Evolutionary conservation across 1,140 invertebrate genomes (phyloP).

Genomic region (Plectrocnemia conspersa): DNA sequence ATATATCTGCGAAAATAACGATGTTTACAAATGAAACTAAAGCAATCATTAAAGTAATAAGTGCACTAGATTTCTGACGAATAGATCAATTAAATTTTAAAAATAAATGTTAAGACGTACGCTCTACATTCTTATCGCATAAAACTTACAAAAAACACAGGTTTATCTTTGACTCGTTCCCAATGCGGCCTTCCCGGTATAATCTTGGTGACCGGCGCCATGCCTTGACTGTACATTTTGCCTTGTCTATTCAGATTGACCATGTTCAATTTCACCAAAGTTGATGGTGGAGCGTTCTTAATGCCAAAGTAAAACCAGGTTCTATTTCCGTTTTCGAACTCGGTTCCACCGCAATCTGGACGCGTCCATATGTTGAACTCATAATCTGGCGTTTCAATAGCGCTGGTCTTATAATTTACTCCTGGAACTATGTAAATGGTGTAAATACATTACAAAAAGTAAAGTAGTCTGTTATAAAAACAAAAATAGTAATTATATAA

Average conservation of each 20-base stretch:
- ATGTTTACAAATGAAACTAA: too few relatives aligned
- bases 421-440: conserved; percentile 6
- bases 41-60: too few relatives aligned
- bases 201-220: conserved; percentile 74
- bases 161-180: conserved; percentile 74
- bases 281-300: conserved; percentile 46
- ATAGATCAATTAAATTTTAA: too few relatives aligned
- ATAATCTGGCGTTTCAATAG: conserved; percentile 56
- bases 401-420: conserved; percentile 25
- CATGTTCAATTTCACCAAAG: conserved; percentile 72
- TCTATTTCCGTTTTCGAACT: conserved; percentile 84
- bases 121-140: background rate
- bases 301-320: conserved; percentile 96
- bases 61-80: too few relatives aligned
- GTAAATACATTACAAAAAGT: conserved; percentile 1
- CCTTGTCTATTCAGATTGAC: conserved; percentile 85
- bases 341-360: conserved; percentile 82
- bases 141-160: conserved; percentile 55
- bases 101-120: too few relatives aligned
- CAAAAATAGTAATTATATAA: conserved; percentile 16
- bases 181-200: conserved; percentile 67
- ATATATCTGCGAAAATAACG: too few relatives aligned
- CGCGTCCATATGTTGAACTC: conserved; percentile 90
- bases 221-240: conserved; percentile 88
- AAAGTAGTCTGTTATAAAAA: conserved; percentile 1